Evolutionary conservation across 2,888 invertebrate genomes (phyloP), one percentile per base, ranked within the genome.

Genomic region (Ischnura elegans): DNA sequence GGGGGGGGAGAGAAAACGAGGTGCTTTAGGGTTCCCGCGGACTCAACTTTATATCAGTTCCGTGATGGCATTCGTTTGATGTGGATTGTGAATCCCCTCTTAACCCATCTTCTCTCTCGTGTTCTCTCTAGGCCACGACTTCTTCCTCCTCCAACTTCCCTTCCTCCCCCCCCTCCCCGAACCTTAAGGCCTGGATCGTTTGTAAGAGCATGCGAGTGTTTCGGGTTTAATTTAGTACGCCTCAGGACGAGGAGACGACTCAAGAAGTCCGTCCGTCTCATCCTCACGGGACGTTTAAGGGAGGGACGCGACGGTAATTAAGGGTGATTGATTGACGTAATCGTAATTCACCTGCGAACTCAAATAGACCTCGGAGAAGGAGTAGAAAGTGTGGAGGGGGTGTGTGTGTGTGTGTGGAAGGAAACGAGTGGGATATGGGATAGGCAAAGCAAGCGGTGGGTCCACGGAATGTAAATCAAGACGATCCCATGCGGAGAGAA

Each of bases 61-160:
- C 90, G 55, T 36, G 87, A 36, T 90, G 90, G 90, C 90, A 90
- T 90, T n/a, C 90, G 90, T 90, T 90, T 90, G 90, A 90, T 90
- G 90, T 90, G 90, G 90, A 43, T 66, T 76, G 76, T 76, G 61
- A 61, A 21, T 25, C 6, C 21, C 61, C 61, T n/a, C 21, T 10
- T 16, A 21, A 25, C 61, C 2, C 61, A 21, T 51, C 51, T 51
- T 19, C 51, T 19, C 51, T 19, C 19, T 51, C 51, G 51, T 51
- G 8, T 16, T 76, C 36, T 36, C 76, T n/a, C 51, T 51, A 19
- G 51, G 51, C 19, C 51, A 19, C 19, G 51, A 19, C 16, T n/a
- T n/a, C 19, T 76, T 8, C 36, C 16, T 8, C 76, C 76, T 36
- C 36, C 13, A 0, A 3, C 0, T 13, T 29, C 66, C 21, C 29